Percentiles rank a stretch among this genome's conserved stretches.
These are phyloP conservation scores for Druceiella hillmani DNA, from an alignment of 2,888 invertebrate genomes.

Conservation along the genomic window DNA sequence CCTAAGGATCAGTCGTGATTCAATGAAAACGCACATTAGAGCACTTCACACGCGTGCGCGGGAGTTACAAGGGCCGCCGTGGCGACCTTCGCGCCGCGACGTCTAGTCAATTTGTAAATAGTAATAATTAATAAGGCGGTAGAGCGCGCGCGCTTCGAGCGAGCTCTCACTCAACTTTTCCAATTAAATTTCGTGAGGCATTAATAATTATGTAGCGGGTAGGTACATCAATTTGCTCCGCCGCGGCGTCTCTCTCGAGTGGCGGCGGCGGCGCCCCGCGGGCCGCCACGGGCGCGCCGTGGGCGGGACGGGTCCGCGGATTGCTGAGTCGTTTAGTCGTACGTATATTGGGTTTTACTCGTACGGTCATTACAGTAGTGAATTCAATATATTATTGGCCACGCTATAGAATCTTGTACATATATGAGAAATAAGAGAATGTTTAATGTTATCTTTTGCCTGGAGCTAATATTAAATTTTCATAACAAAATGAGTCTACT, in stretches of 20 bases:
- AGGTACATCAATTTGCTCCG: slow-evolving; percentile 57
- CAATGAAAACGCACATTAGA: neutral
- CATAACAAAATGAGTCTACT: no score
- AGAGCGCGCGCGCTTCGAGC: slow-evolving; percentile 27
- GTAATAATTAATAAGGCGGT: slow-evolving; percentile 50
- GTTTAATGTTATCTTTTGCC: no score
- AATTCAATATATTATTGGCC: no score
- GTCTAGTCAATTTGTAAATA: slow-evolving; percentile 29
- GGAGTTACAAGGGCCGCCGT: no score
- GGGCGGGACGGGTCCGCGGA: no score
- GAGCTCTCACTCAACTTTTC: slow-evolving; percentile 56
- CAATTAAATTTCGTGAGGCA: slow-evolving; percentile 58
- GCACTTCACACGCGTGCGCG: neutral
- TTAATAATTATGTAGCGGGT: slow-evolving; percentile 58
- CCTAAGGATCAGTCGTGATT: neutral
- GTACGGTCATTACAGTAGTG: no score
- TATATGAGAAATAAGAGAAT: no score
- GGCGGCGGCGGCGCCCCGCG: neutral
- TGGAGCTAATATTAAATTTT: no score
- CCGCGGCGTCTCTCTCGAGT: slow-evolving; percentile 30
- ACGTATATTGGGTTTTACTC: no score
- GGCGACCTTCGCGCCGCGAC: neutral
- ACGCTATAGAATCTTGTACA: no score
- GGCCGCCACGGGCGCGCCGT: slow-evolving; percentile 27
- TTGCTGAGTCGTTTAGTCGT: no score